Base-by-base conservation (phyloP, 2,797 vertebrate species). In the Toxotes lorentzi region DNA sequence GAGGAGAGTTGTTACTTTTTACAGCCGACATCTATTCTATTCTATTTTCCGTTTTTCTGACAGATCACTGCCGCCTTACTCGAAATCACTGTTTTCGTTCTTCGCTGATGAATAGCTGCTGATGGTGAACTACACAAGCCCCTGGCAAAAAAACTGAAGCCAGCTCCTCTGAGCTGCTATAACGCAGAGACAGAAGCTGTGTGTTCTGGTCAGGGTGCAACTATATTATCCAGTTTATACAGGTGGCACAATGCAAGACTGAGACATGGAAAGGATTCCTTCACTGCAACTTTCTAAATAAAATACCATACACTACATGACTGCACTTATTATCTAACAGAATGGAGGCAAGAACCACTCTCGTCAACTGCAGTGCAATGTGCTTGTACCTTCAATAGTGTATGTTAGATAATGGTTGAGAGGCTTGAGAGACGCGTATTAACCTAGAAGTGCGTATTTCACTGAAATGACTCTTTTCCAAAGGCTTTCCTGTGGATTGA, bases 81-180 rank as follows among this genome's bases (percentile, higher is more conserved):
- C 62, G 75, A 84, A 83, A 84, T 69, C 63, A 24, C 17, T 0
- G 66, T 59, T 79, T 86, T 59, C 5, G 30, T 80, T 73, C 58
- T 82, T 80, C 73, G 62, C 78, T 79, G 71, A 41, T 83, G 87
- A 89, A 90, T 77, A 85, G 80, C 77, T 57, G 79, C 58, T 85
- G 75, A 84, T 76, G 85, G 75, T 76, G 84, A 90, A 86, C 89
- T 83, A 71, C 53, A 51, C 70, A 78, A 63, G 60, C 69, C 48
- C 71, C 40, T 63, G 43, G 69, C 78, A 90, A 88, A 82, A 75
- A 84, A 86, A 60, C 59, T 61, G 67, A 77, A 86, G 57, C 82
- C 40, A n/a, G 63, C 67, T 76, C 88, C 66, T 73, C 68, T 65
- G 41, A 72, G 47, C 54, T 50, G 23, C 50, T 21, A 58, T 13